Evolutionary conservation across 2,888 invertebrate genomes (phyloP).

Genomic region (Schrankia costaestrigalis): DNA sequence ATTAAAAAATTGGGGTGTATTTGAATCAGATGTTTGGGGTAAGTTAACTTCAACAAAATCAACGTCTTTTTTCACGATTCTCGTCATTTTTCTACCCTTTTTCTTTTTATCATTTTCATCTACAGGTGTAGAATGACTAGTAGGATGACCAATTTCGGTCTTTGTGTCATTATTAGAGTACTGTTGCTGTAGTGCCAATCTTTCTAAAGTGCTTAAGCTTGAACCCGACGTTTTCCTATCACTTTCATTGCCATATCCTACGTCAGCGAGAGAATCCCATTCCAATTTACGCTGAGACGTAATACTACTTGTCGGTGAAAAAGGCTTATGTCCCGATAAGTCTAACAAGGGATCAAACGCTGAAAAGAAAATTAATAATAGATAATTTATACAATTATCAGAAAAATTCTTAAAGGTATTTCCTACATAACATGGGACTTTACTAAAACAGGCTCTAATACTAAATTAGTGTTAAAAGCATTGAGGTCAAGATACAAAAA

Average conservation of each 20-base stretch:
- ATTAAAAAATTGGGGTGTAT: slow-evolving; percentile 54
- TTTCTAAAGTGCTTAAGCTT: slow-evolving; percentile 82
- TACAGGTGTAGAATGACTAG: slow-evolving; percentile 78
- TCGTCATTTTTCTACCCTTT: slow-evolving; percentile 55
- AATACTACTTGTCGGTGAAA: slow-evolving; percentile 87
- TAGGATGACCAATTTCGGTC: slow-evolving; percentile 64
- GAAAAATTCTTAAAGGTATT: no score
- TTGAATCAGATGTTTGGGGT: slow-evolving; percentile 45
- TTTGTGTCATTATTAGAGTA: slow-evolving; percentile 66
- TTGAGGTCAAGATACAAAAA: no score
- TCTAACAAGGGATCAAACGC: slow-evolving; percentile 63
- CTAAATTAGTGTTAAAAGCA: no score
- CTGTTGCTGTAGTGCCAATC: slow-evolving; percentile 79
- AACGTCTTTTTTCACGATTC: slow-evolving; percentile 60
- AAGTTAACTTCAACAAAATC: slow-evolving; percentile 64
- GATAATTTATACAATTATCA: no score
- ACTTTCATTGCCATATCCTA: slow-evolving; percentile 86
- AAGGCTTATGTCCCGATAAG: slow-evolving; percentile 61
- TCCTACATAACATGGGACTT: no score
- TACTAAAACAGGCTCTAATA: no score
- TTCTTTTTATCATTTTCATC: slow-evolving; percentile 53
- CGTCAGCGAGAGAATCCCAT: slow-evolving; percentile 94
- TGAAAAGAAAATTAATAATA: slow-evolving; percentile 46
- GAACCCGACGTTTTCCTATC: slow-evolving; percentile 73
- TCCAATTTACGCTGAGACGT: slow-evolving; percentile 88